Conservation (phyloP, 2,888 invertebrate species). For the Osedax frankpressi region DNA sequence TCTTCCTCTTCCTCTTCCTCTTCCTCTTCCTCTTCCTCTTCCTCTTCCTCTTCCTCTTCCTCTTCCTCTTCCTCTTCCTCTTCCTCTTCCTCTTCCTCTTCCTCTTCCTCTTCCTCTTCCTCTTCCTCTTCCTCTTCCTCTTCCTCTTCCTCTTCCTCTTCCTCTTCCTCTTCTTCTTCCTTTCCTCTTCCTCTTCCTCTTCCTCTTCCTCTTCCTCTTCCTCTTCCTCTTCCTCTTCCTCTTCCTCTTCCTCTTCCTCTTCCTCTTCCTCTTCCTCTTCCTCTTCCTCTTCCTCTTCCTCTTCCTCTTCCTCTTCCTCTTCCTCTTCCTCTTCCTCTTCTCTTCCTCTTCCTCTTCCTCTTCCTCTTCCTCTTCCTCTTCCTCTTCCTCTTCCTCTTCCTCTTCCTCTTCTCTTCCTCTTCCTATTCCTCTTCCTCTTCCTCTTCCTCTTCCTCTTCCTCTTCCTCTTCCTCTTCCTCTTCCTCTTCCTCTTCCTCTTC, state of each 20-base stretch:
- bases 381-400: neutral
- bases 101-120: neutral
- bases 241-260: neutral
- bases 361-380: neutral
- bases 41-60: neutral
- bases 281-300: neutral
- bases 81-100: too few relatives aligned
- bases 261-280: neutral
- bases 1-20: neutral
- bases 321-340: neutral
- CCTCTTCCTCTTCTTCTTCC: neutral
- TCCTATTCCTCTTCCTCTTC: neutral
- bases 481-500: neutral
- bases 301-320: neutral
- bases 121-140: neutral
- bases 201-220: neutral
- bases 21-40: neutral
- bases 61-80: neutral
- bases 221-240: neutral
- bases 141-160: neutral
- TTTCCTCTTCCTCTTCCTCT: neutral
- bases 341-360: neutral
- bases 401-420: neutral
- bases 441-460: neutral
- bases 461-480: neutral